Base-by-base conservation (phyloP, 2,113 vertebrate genomes). In the Lophius piscatorius region DNA sequence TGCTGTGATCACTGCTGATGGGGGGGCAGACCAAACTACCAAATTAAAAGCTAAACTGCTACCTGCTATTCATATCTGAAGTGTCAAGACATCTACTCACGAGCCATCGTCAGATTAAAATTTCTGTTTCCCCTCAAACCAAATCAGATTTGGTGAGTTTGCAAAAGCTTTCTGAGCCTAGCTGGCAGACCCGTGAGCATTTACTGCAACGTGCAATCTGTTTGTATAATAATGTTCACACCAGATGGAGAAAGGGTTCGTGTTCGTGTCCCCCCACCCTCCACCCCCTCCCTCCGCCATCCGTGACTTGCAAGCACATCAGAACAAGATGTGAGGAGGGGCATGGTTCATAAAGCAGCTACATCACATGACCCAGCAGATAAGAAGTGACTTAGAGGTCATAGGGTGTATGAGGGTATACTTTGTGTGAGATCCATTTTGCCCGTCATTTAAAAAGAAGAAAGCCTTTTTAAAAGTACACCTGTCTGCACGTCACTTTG, bases 191-290 rank as follows among this genome's bases (percentile, higher is more conserved):
- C n/a, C n/a, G n/a, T 22, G 5, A 16, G 20, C 23, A 34, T 48
- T 54, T 50, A 38, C 39, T 57, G 50, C 45, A 61, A 51, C 16
- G 39, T 10, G n/a, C 47, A 54, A 59, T 48, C 33, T 48, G 52
- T 67, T 47, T 74, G 50, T 46, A 17, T 38, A 42, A 26, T 34
- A 40, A 70, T 49, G 38, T 42, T 26, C 16, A 16, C 36, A 11
- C 33, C 74, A 58, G 45, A 71, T 56, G 58, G 55, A 69, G 38
- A 61, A 13, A 48, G 52, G 8, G 23, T 47, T 23, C 23, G 0
- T 49, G 64, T 57, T n/a, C n/a, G n/a, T n/a, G n/a, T n/a, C n/a
- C n/a, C n/a, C n/a, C n/a, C n/a, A n/a, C 9, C 8, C 26, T 28
- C 8, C 2, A 31, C 11, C 5, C 11, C 29, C 9, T 31, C 11